A percentile compares a stretch with the other conserved stretches of the same genome.
phyloP scores from a whole-genome alignment of 35 echinoderm and acorn worm species.

The Holothuria glaberrima region DNA sequence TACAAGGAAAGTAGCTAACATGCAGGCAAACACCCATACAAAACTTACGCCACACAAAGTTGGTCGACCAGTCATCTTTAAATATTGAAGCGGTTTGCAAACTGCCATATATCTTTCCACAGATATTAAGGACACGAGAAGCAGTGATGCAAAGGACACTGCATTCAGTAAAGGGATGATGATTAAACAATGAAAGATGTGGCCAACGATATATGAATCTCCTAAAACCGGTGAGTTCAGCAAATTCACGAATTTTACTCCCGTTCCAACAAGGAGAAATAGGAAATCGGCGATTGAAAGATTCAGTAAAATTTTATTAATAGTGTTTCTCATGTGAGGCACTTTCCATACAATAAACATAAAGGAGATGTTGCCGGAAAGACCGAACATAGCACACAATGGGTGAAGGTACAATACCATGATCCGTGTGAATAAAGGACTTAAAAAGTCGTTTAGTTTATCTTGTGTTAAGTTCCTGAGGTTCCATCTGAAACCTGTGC shows the following conservation, averaged over 20 bases:
- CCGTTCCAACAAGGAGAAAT: conserved; percentile 59
- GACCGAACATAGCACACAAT: conserved; percentile 53
- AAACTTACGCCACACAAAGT: conserved; percentile 21
- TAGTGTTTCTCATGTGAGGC: conserved; percentile 65
- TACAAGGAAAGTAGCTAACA: conserved; percentile 37
- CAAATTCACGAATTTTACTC: conserved; percentile 63
- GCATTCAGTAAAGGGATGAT: conserved; percentile 26
- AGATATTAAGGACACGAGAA: conserved; percentile 65
- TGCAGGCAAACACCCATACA: conserved; percentile 48
- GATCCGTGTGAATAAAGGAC: background rate
- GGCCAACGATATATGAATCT: conserved; percentile 51
- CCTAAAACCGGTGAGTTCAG: conserved; percentile 25
- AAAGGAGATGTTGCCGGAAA: conserved; percentile 61
- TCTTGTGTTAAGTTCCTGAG: background rate
- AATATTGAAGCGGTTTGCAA: conserved; percentile 63
- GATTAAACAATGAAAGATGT: conserved; percentile 46
- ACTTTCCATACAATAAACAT: conserved; percentile 64
- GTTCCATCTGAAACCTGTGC: background rate
- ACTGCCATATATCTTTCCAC: conserved; percentile 72
- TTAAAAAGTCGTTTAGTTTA: background rate
- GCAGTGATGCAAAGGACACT: conserved; percentile 57
- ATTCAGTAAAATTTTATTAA: conserved; percentile 63
- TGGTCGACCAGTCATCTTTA: conserved; percentile 7
- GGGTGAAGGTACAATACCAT: conserved; percentile 36
- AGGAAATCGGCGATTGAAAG: conserved; percentile 68